Percentiles rank a stretch among this genome's conserved stretches.
phyloP scores from a whole-genome alignment of 2,113 vertebrate genomes.

The Cavia aperea region DNA sequence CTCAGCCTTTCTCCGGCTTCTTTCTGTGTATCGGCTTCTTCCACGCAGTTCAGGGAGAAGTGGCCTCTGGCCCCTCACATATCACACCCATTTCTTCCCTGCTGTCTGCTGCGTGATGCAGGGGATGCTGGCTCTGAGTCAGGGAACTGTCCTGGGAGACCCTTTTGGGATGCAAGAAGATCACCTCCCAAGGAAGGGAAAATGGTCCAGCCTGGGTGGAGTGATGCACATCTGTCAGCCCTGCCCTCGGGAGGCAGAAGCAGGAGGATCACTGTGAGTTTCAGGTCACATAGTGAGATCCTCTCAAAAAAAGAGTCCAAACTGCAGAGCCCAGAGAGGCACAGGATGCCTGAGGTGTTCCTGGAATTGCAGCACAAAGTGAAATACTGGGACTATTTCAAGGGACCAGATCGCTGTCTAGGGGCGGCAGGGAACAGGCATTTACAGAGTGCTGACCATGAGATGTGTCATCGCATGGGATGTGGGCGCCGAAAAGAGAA shows the following conservation, averaged over 20 bases:
- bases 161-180: not conserved
- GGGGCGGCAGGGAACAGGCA: not conserved
- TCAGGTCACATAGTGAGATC: not conserved
- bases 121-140: not conserved
- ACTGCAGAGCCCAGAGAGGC: not conserved
- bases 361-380: no score
- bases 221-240: not conserved
- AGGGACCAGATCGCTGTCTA: not conserved
- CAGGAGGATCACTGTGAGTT: not conserved
- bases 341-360: accelerated
- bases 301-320: not conserved
- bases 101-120: not conserved
- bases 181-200: not conserved
- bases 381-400: not conserved
- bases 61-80: accelerated
- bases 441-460: not conserved
- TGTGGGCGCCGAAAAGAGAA: not conserved
- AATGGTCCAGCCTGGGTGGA: not conserved
- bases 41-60: not conserved
- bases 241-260: not conserved
- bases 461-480: not conserved
- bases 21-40: not conserved
- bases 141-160: not conserved
- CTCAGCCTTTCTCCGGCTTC: not conserved
- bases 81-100: not conserved